These are phyloP conservation scores for Phyllotreta cruciferae DNA, from an alignment of 2,888 invertebrate genomes.

Conservation along the genomic window DNA sequence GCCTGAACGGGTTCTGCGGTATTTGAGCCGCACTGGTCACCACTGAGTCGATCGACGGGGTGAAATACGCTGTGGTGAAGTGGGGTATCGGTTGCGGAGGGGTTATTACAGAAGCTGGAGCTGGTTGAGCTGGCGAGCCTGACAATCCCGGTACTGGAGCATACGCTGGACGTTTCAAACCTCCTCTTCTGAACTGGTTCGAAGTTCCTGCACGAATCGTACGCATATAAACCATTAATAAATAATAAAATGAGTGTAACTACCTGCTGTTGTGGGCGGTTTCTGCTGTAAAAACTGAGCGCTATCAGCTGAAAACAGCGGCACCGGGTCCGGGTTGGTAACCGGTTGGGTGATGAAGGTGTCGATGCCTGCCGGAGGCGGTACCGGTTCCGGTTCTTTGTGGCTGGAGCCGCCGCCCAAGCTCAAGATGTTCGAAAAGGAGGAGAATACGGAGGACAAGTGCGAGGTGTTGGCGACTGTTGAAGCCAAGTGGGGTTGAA, in stretches of 20 bases:
- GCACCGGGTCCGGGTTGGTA: conserved; percentile 40
- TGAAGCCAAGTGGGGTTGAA: conserved; percentile 33
- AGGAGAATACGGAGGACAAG: conserved; percentile 70
- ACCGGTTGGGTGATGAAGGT: conserved; percentile 45
- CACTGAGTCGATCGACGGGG: no score
- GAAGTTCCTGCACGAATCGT: conserved; percentile 45
- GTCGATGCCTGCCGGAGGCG: conserved; percentile 48
- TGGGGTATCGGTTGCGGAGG: no score
- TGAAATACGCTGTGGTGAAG: no score
- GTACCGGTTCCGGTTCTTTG: conserved; percentile 34
- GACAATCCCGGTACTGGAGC: conserved; percentile 78
- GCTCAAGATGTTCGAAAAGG: conserved; percentile 64
- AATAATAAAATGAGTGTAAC: neutral
- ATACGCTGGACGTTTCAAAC: conserved; percentile 74
- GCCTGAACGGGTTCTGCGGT: conserved; percentile 44
- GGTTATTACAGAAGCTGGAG: neutral
- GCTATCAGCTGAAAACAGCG: conserved; percentile 37
- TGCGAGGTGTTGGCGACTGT: conserved; percentile 39
- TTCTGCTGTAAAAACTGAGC: conserved; percentile 42
- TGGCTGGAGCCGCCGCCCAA: conserved; percentile 36
- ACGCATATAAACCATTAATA: neutral
- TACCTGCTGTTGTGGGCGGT: conserved; percentile 40
- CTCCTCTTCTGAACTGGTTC: conserved; percentile 71
- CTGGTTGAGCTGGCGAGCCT: conserved; percentile 27
- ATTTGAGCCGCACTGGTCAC: conserved; percentile 28